A percentile compares a stretch with the other conserved stretches of the same genome.
Evolutionary conservation across 2,113 vertebrate genomes (phyloP).

Genomic region (Pluvialis apricaria): DNA sequence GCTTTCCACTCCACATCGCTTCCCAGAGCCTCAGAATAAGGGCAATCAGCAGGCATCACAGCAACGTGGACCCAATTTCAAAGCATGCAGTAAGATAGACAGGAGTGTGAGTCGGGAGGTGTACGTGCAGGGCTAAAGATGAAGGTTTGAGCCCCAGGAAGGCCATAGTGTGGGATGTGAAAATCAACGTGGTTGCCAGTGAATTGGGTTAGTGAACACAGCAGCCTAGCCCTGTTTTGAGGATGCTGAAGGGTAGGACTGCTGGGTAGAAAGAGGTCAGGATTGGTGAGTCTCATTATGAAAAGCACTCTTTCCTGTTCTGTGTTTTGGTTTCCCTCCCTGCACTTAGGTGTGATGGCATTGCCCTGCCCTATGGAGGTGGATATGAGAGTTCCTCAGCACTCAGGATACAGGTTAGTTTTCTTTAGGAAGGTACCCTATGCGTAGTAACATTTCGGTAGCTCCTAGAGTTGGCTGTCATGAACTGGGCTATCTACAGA

Average conservation of each 20-base stretch:
- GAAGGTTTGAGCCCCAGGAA: neutral
- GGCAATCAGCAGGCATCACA: neutral
- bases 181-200: neutral
- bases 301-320: neutral
- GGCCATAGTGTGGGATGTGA: neutral
- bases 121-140: neutral
- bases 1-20: neutral
- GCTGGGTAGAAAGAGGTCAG: neutral
- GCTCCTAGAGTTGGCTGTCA: neutral
- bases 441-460: neutral
- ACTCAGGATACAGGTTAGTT: neutral
- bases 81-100: neutral
- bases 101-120: neutral
- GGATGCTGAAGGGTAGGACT: neutral
- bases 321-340: neutral
- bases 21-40: neutral
- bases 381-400: neutral
- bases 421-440: neutral
- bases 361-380: neutral
- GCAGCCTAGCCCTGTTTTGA: neutral
- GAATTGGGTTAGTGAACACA: neutral
- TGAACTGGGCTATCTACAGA: neutral
- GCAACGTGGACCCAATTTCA: neutral
- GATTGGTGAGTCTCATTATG: neutral
- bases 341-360: neutral